These are phyloP conservation scores for Zaprionus kolodkinae DNA, from an alignment of 1,140 invertebrate genomes.

Conservation along the genomic window DNA sequence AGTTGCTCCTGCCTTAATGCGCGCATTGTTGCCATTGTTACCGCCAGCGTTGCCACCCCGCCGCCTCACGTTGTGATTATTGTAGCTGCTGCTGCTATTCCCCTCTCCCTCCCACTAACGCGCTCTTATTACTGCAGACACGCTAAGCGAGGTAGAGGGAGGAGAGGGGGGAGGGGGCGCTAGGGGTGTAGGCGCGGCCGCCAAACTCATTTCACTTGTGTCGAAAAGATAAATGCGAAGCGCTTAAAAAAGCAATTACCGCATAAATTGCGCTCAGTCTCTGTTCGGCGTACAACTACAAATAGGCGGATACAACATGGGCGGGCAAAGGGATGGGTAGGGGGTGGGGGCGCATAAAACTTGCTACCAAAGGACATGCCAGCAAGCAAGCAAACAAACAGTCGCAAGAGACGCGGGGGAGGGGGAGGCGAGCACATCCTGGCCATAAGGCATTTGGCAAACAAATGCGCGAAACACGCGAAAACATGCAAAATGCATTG, in stretches of 20 bases:
- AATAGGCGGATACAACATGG: constrained; percentile 22
- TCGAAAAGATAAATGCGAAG: constrained; percentile 83
- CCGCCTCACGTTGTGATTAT: constrained; percentile 16
- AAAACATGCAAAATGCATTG: constrained; percentile 82
- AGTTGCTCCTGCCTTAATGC: constrained; percentile 21
- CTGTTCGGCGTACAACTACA: constrained; percentile 33
- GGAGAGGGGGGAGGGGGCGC: too few species aligned
- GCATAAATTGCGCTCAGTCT: constrained; percentile 75
- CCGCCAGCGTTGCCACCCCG: not conserved
- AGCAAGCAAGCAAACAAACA: constrained; percentile 15
- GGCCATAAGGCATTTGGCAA: constrained; percentile 48
- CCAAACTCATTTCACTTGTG: constrained; percentile 78
- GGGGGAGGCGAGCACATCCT: constrained; percentile 28
- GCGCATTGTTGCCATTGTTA: constrained; percentile 64
- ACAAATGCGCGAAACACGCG: constrained; percentile 69
- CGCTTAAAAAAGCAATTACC: constrained; percentile 83
- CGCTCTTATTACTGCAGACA: constrained; percentile 59
- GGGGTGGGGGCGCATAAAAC: constrained; percentile 63
- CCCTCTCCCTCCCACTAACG: not conserved
- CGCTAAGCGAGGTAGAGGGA: constrained; percentile 39
- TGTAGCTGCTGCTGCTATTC: constrained; percentile 29
- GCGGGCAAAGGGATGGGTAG: constrained; percentile 44
- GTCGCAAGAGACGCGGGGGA: not conserved
- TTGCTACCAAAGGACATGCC: constrained; percentile 65
- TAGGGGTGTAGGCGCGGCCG: not conserved